These are phyloP conservation scores for Alviniconcha strummeri DNA, from an alignment of 2,888 invertebrate species.

Conservation along the genomic window DNA sequence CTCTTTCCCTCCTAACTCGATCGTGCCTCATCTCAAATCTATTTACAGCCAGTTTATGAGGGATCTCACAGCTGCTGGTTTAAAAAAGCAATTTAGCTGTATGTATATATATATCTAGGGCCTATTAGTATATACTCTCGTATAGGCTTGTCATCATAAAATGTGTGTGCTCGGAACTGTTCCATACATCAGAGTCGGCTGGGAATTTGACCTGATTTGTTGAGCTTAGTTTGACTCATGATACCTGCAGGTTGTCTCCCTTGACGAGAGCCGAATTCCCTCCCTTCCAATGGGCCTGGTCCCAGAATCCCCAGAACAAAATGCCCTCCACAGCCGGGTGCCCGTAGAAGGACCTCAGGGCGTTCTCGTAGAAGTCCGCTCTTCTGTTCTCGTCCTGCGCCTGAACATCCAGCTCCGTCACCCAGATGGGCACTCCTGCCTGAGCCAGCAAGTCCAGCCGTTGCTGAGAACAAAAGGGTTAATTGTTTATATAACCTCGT, in stretches of 20 bases:
- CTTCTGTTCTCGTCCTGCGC: constrained; percentile 44
- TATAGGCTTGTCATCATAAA: too few species aligned
- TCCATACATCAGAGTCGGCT: too few species aligned
- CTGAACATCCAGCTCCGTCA: constrained; percentile 45
- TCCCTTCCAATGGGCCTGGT: constrained; percentile 32
- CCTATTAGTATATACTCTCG: too few species aligned
- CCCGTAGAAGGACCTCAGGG: constrained; percentile 32
- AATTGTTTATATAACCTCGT: not conserved
- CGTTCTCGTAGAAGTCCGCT: constrained; percentile 41
- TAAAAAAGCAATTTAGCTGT: too few species aligned
- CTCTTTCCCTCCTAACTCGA: too few species aligned
- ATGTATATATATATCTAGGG: too few species aligned
- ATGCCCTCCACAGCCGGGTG: constrained; percentile 41
- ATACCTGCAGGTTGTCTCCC: constrained; percentile 36
- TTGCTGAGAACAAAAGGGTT: constrained; percentile 30
- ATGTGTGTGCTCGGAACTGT: too few species aligned
- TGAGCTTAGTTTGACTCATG: too few species aligned
- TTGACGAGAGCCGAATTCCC: constrained; percentile 33
- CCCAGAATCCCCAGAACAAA: constrained; percentile 44
- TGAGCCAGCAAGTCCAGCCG: constrained; percentile 45
- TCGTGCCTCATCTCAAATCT: too few species aligned
- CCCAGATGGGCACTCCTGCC: constrained; percentile 45
- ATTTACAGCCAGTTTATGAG: too few species aligned
- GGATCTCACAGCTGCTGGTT: too few species aligned
- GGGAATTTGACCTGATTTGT: too few species aligned